Percentiles rank a stretch among this genome's conserved stretches.
Evolutionary conservation across 53 echinoderm and acorn worm species (phyloP).

Genomic region (Astropecten irregularis): DNA sequence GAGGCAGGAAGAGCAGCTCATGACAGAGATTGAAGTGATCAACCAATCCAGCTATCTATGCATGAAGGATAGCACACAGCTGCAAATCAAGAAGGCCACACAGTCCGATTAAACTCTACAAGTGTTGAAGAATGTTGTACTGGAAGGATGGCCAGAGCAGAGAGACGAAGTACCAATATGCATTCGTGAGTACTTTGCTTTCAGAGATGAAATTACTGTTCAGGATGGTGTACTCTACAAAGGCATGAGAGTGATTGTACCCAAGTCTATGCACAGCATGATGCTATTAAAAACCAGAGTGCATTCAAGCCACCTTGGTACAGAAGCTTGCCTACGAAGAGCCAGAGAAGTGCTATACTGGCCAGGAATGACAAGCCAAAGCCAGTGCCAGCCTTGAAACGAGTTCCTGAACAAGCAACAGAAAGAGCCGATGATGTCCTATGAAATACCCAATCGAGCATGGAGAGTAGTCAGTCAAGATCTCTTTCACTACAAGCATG

Average conservation of each 20-base stretch:
- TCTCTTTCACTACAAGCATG: no score
- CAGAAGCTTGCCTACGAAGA: no score
- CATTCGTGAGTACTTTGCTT: conserved; percentile 31
- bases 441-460: conserved; percentile 60
- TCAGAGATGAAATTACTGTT: conserved; percentile 62
- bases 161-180: conserved; percentile 1
- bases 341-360: conserved; percentile 48
- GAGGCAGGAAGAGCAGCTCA: neutral
- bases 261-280: conserved; percentile 39
- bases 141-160: conserved; percentile 50
- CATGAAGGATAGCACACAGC: conserved; percentile 8
- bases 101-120: conserved; percentile 22
- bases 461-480: conserved; percentile 68
- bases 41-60: conserved; percentile 32
- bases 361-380: conserved; percentile 48
- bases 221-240: conserved; percentile 70
- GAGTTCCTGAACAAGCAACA: conserved; percentile 45
- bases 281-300: no score
- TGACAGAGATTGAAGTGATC: conserved; percentile 25
- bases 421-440: conserved; percentile 55
- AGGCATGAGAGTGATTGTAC: conserved; percentile 65
- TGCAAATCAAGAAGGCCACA: conserved; percentile 7
- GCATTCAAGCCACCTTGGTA: conserved; percentile 59
- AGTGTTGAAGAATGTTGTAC: conserved; percentile 32
- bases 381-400: conserved; percentile 20